Percentiles rank a stretch among this genome's conserved stretches.
These are phyloP conservation scores for Scaptomyza montana DNA, from an alignment of 1,140 invertebrate species.

Conservation along the genomic window DNA sequence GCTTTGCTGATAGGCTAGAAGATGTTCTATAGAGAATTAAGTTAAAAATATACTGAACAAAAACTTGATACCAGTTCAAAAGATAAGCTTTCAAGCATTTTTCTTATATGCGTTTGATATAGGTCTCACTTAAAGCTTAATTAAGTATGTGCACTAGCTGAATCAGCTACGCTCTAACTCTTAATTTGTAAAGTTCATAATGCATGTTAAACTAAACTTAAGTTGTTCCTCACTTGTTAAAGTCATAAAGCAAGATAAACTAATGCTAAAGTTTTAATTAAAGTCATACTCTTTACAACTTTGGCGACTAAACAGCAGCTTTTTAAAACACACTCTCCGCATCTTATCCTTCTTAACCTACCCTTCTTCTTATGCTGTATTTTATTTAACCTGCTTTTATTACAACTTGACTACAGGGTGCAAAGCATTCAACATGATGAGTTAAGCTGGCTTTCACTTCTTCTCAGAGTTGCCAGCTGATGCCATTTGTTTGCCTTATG, in stretches of 20 bases:
- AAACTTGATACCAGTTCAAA: too few species aligned
- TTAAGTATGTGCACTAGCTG: not conserved
- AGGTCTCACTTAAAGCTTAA: not conserved
- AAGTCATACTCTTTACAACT: constrained; percentile 1
- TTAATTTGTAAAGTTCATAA: not conserved
- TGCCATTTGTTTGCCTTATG: constrained; percentile 62
- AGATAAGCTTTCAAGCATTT: too few species aligned
- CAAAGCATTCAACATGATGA: constrained; percentile 24
- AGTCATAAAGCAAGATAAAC: constrained; percentile 6
- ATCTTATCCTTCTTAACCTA: not conserved
- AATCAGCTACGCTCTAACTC: not conserved
- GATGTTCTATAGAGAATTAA: constrained; percentile 25
- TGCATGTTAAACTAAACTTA: not conserved
- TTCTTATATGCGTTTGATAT: too few species aligned
- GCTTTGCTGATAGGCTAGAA: not conserved
- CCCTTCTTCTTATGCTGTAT: not conserved
- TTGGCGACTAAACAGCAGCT: constrained; percentile 9
- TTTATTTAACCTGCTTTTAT: not conserved
- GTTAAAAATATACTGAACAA: not conserved
- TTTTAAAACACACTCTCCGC: not conserved
- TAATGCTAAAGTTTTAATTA: constrained; percentile 23
- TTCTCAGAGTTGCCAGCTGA: constrained; percentile 29
- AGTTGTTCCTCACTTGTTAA: constrained; percentile 7
- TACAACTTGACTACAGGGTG: constrained; percentile 2
- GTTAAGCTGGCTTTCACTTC: constrained; percentile 9